A percentile compares a stretch with the other conserved stretches of the same genome.
Conservation (phyloP, 2,888 invertebrate genomes). For the Lasioglossum pauxillum region DNA sequence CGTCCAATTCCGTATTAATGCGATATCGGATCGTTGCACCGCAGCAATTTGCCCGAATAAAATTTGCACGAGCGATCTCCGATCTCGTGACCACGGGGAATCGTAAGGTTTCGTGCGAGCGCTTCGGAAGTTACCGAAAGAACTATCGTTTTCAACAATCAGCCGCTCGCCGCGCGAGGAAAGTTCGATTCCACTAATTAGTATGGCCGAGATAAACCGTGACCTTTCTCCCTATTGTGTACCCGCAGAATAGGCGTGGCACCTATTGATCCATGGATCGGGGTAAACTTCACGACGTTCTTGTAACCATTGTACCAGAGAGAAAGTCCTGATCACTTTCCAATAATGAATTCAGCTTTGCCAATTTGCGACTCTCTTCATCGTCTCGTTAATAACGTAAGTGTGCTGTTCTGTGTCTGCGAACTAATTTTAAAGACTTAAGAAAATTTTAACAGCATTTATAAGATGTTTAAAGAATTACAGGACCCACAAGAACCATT, state of each 20-base stretch:
- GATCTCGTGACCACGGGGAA: conserved; percentile 34
- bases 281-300: conserved; percentile 39
- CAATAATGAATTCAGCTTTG: conserved; percentile 44
- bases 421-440: background rate
- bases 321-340: conserved; percentile 44
- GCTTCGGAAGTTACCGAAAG: background rate
- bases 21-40: background rate
- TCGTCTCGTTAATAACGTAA: background rate
- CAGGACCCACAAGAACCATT: background rate
- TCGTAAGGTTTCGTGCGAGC: conserved; percentile 1
- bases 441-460: background rate
- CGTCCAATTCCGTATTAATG: background rate
- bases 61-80: background rate
- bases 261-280: conserved; percentile 51
- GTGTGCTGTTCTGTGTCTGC: background rate
- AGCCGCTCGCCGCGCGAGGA: background rate
- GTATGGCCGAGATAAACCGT: conserved; percentile 43
- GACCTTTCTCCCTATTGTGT: conserved; percentile 54
- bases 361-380: background rate
- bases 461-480: background rate
- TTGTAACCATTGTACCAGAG: conserved; percentile 31
- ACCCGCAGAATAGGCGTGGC: conserved; percentile 47
- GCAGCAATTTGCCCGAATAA: background rate
- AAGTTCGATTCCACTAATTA: conserved; percentile 52
- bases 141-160: conserved; percentile 27